phyloP scores from a whole-genome alignment of 2,113 vertebrate species.

The Empidonax traillii region DNA sequence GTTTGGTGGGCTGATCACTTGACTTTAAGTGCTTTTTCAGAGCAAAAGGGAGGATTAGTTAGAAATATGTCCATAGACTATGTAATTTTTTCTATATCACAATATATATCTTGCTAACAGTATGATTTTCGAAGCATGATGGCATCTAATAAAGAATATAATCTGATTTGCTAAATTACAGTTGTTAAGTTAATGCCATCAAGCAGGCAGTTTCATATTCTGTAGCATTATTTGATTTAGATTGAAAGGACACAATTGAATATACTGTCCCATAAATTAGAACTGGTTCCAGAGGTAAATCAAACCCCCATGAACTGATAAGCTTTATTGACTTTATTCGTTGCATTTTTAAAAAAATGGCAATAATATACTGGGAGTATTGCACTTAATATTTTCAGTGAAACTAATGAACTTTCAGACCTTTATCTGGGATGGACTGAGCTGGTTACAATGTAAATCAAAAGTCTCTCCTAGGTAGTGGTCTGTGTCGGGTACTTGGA shows the following conservation, averaged over 20 bases:
- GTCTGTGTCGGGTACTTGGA: neutral
- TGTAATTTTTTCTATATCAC: neutral
- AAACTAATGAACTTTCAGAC: neutral
- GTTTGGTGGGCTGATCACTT: neutral
- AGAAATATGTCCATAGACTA: neutral
- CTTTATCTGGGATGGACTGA: neutral
- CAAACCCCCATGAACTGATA: neutral
- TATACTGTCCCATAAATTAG: neutral
- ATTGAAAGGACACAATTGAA: neutral
- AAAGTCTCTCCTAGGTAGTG: neutral
- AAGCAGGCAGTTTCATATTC: neutral
- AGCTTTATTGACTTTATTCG: neutral
- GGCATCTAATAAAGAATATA: neutral
- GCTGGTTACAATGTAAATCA: neutral
- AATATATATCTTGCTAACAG: neutral
- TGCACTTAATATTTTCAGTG: neutral
- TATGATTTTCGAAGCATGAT: neutral
- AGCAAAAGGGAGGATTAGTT: neutral
- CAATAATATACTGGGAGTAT: neutral
- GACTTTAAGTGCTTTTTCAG: neutral
- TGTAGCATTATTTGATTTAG: neutral
- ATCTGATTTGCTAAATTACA: neutral
- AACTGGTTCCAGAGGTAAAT: neutral
- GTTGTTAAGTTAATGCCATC: neutral
- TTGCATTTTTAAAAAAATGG: neutral